A percentile compares a stretch with the other conserved stretches of the same genome.
Evolutionary conservation across 2,797 vertebrate genomes (phyloP).

Genomic region (Periophthalmus magnuspinnatus): DNA sequence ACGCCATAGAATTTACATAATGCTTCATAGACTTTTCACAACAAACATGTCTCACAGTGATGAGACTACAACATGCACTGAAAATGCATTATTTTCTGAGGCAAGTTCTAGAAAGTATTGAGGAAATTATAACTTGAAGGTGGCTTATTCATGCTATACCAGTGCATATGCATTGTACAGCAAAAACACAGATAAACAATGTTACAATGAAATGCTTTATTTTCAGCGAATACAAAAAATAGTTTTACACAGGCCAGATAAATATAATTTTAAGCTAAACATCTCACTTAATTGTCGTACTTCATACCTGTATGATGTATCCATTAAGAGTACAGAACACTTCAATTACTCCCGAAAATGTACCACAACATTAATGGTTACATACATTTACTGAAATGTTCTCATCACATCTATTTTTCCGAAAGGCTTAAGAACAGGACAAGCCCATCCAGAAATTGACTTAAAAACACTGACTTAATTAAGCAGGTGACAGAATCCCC

Average conservation of each 20-base stretch:
- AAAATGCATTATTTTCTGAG: not conserved
- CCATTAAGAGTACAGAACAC: conserved; percentile 41
- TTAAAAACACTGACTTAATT: conserved; percentile 47
- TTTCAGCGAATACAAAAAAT: conserved; percentile 79
- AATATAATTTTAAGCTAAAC: conserved; percentile 65
- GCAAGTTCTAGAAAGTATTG: no score
- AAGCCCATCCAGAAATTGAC: conserved; percentile 47
- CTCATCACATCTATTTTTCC: conserved; percentile 51
- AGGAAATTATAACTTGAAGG: not conserved
- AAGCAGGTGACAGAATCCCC: conserved; percentile 47
- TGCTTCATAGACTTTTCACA: no score
- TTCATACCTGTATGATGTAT: conserved; percentile 47
- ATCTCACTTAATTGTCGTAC: conserved; percentile 48
- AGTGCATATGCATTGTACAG: not conserved
- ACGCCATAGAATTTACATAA: no score
- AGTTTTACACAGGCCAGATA: conserved; percentile 73
- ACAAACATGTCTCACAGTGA: not conserved
- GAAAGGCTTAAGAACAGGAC: conserved; percentile 49
- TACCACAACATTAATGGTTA: conserved; percentile 59
- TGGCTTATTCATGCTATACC: not conserved
- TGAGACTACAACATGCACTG: not conserved
- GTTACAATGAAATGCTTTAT: conserved; percentile 74
- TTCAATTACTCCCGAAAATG: conserved; percentile 60
- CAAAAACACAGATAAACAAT: conserved; percentile 2
- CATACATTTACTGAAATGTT: conserved; percentile 53